Conservation (phyloP, 2,797 vertebrate genomes). For the Phalanger gymnotis region DNA sequence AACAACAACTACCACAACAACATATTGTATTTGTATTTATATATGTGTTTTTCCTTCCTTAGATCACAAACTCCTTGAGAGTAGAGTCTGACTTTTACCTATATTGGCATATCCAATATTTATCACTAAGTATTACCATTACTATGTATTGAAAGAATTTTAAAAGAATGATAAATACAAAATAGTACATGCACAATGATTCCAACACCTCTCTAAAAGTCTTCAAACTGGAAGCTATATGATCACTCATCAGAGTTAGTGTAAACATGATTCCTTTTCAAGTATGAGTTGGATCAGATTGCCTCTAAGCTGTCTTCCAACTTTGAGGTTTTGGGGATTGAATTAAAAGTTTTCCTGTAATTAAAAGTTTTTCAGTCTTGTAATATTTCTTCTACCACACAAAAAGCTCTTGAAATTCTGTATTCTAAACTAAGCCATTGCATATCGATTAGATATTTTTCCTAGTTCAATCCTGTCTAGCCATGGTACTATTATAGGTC, state of each 20-base stretch:
- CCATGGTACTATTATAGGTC: constrained; percentile 50
- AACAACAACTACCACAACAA: too few relatives aligned
- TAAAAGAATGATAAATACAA: not conserved
- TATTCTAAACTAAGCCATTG: constrained; percentile 33
- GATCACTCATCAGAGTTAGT: too few relatives aligned
- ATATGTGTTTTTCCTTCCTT: too few relatives aligned
- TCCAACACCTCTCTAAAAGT: not conserved
- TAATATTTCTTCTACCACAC: not conserved
- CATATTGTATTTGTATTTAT: too few relatives aligned
- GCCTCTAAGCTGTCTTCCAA: not conserved
- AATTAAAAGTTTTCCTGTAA: not conserved
- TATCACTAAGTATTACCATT: too few relatives aligned
- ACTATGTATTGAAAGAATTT: not conserved
- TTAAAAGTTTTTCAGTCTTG: not conserved
- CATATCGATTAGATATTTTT: constrained; percentile 30
- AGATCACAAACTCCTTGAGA: too few relatives aligned
- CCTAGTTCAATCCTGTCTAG: not conserved
- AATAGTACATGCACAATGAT: not conserved
- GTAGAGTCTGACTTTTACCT: too few relatives aligned
- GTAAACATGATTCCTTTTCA: not conserved
- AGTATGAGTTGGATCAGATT: not conserved
- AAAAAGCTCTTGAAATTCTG: constrained; percentile 18
- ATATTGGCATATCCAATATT: too few relatives aligned
- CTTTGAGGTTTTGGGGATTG: not conserved
- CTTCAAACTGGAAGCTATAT: not conserved